Evolutionary conservation across 35 echinoderm and acorn worm genomes (phyloP).

Genomic region (Anneissia japonica): DNA sequence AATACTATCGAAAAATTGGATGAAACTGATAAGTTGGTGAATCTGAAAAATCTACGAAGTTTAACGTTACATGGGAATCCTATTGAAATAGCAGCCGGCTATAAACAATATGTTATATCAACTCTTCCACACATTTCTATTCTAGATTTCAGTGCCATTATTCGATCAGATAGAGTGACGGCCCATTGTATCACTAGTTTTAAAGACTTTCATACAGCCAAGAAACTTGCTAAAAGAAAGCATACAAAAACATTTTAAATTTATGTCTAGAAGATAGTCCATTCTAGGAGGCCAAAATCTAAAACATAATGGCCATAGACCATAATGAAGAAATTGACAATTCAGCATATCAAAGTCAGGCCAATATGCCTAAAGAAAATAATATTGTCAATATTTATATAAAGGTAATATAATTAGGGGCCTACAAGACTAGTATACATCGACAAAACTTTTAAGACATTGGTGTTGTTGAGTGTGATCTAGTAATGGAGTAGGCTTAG

Average conservation of each 20-base stretch:
- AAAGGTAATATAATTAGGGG: too few relatives aligned
- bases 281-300: too few relatives aligned
- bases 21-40: constrained; percentile 61
- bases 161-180: constrained; percentile 51
- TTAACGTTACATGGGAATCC: constrained; percentile 84
- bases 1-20: constrained; percentile 60
- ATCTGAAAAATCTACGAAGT: constrained; percentile 45
- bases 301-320: too few relatives aligned
- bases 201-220: neutral
- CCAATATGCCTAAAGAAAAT: too few relatives aligned
- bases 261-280: neutral
- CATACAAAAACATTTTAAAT: neutral
- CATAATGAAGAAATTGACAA: too few relatives aligned
- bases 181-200: constrained; percentile 10
- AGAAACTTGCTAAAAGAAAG: neutral
- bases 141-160: constrained; percentile 78
- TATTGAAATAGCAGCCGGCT: constrained; percentile 49
- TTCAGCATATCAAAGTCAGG: too few relatives aligned
- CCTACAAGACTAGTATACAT: too few relatives aligned
- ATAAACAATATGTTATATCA: constrained; percentile 60
- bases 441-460: too few relatives aligned
- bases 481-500: too few relatives aligned
- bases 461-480: too few relatives aligned
- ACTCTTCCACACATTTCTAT: constrained; percentile 62
- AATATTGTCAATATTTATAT: too few relatives aligned